phyloP scores from a whole-genome alignment of 1,140 invertebrate genomes.

The Drosophila parabipectinata region DNA sequence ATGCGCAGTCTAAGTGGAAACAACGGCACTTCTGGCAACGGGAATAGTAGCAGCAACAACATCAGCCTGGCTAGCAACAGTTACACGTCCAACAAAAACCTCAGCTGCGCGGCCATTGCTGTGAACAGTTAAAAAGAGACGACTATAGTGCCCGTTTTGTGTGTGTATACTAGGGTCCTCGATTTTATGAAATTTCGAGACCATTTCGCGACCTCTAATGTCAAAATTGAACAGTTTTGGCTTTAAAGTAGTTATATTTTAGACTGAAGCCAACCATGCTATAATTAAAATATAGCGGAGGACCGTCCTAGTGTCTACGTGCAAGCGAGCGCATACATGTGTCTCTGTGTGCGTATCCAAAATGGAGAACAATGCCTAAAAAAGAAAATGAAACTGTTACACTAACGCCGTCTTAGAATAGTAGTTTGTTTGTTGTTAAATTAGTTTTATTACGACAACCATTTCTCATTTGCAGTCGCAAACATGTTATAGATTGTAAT shows the following conservation, averaged over 20 bases:
- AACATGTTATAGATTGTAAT: constrained; percentile 73
- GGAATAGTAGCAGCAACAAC: constrained; percentile 15
- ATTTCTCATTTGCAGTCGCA: constrained; percentile 84
- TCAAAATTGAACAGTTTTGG: not conserved
- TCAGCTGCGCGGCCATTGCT: constrained; percentile 53
- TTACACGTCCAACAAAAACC: constrained; percentile 34
- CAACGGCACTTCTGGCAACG: constrained; percentile 19
- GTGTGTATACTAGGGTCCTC: constrained; percentile 6
- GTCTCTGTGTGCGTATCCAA: constrained; percentile 18
- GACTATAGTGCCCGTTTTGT: constrained; percentile 24
- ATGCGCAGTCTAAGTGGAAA: constrained; percentile 75
- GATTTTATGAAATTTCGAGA: not conserved
- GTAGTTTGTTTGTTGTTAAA: constrained; percentile 64
- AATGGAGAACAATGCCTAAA: constrained; percentile 8
- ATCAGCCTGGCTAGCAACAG: constrained; percentile 29
- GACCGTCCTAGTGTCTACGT: constrained; percentile 9
- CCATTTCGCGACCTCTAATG: not conserved
- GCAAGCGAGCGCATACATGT: constrained; percentile 5
- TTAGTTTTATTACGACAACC: constrained; percentile 81
- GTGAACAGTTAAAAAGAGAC: constrained; percentile 69
- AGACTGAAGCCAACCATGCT: not conserved
- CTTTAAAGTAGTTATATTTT: not conserved
- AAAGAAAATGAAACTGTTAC: constrained; percentile 21
- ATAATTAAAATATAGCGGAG: not conserved
- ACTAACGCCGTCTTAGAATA: constrained; percentile 40